Evolutionary conservation across 1,140 invertebrate species (phyloP).

Genomic region (Bicyclus anynana): DNA sequence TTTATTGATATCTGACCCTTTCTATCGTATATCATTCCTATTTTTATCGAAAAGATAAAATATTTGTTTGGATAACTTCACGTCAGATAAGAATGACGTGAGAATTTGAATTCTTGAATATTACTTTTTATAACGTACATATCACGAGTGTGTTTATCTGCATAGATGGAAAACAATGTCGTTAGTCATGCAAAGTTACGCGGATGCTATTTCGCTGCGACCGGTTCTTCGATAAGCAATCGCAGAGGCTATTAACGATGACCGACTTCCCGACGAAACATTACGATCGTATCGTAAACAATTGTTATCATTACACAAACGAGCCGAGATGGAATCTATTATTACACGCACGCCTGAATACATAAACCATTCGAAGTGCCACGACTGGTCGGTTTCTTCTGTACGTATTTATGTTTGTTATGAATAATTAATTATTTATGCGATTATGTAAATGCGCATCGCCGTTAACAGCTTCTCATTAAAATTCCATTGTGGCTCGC

Average conservation of each 20-base stretch:
- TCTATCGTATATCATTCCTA: no score
- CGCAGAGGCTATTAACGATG: not conserved
- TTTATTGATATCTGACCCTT: not conserved
- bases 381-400: constrained; percentile 1
- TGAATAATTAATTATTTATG: constrained; percentile 56
- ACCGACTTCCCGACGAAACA: not conserved
- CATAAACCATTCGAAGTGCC: constrained; percentile 4
- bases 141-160: no score
- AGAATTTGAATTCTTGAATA: no score
- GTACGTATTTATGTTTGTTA: constrained; percentile 37
- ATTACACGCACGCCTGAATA: not conserved
- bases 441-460: constrained; percentile 64
- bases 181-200: constrained; percentile 1
- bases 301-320: not conserved
- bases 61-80: no score
- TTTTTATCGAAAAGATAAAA: no score
- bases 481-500: constrained; percentile 62
- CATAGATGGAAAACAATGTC: constrained; percentile 5
- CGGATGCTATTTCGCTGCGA: constrained; percentile 14
- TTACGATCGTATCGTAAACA: not conserved
- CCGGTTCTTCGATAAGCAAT: constrained; percentile 4
- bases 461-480: constrained; percentile 63
- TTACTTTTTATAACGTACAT: no score
- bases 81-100: no score
- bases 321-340: not conserved